phyloP scores from a whole-genome alignment of 2,797 vertebrate species.

The Prionace glauca region DNA sequence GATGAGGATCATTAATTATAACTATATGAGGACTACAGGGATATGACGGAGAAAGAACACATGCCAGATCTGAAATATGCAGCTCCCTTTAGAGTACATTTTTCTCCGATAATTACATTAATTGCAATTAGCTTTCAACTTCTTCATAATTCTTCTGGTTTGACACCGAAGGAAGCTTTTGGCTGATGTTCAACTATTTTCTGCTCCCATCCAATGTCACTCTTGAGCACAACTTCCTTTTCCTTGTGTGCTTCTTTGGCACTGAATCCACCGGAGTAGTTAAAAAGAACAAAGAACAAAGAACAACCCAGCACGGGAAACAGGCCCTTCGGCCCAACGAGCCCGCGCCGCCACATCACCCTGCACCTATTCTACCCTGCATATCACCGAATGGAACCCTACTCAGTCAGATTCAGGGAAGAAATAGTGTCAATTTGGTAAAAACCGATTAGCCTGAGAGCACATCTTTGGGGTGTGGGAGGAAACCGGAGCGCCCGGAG shows the following conservation, averaged over 20 bases:
- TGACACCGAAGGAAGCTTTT: slow-evolving; percentile 46
- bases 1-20: slow-evolving; percentile 49
- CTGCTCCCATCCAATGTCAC: slow-evolving; percentile 39
- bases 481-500: too few relatives aligned
- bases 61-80: slow-evolving; percentile 45
- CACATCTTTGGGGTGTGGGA: too few relatives aligned
- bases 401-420: too few relatives aligned
- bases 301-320: too few relatives aligned
- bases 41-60: slow-evolving; percentile 41
- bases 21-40: slow-evolving; percentile 37
- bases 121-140: slow-evolving; percentile 52
- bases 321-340: too few relatives aligned
- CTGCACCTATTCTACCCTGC: too few relatives aligned
- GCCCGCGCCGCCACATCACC: too few relatives aligned
- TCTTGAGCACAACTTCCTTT: slow-evolving; percentile 40
- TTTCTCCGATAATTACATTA: slow-evolving; percentile 48
- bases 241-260: slow-evolving; percentile 41
- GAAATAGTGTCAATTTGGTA: too few relatives aligned
- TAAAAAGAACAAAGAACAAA: too few relatives aligned
- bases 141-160: slow-evolving; percentile 45
- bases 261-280: neutral
- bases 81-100: slow-evolving; percentile 44
- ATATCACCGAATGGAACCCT: too few relatives aligned
- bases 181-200: slow-evolving; percentile 45
- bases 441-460: too few relatives aligned